These are phyloP conservation scores for Synanthedon tipuliformis DNA, from an alignment of 2,888 invertebrate genomes.

Conservation along the genomic window DNA sequence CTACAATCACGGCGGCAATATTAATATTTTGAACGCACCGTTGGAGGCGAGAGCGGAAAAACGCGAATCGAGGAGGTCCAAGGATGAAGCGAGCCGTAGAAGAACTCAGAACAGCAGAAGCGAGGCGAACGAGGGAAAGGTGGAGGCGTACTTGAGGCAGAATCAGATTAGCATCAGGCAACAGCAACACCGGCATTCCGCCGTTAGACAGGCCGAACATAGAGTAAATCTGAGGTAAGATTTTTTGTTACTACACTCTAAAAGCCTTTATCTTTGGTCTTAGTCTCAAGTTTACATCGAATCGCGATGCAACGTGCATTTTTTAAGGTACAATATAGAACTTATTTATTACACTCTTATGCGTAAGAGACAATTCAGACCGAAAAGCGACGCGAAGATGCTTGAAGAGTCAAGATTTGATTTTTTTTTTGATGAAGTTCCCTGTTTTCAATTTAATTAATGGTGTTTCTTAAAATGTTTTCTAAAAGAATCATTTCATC, in stretches of 20 bases:
- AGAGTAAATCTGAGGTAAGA: constrained; percentile 57
- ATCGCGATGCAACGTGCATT: too few relatives aligned
- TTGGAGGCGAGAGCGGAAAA: constrained; percentile 35
- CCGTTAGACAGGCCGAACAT: constrained; percentile 62
- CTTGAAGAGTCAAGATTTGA: too few relatives aligned
- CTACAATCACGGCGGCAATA: constrained; percentile 68
- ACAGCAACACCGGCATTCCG: constrained; percentile 58
- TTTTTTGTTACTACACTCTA: not conserved
- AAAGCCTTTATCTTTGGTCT: too few relatives aligned
- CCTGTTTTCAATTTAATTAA: too few relatives aligned
- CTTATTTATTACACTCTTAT: too few relatives aligned
- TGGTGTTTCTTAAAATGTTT: not conserved
- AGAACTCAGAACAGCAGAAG: constrained; percentile 30
- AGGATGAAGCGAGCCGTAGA: constrained; percentile 30
- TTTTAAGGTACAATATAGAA: too few relatives aligned
- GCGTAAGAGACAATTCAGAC: too few relatives aligned
- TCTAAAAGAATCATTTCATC: too few relatives aligned
- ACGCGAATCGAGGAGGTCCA: constrained; percentile 30
- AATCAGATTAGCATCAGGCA: constrained; percentile 62
- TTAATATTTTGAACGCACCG: constrained; percentile 32
- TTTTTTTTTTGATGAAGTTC: too few relatives aligned
- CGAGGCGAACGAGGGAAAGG: constrained; percentile 47
- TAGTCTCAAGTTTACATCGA: too few relatives aligned
- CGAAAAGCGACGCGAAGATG: too few relatives aligned
- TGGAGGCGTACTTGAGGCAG: constrained; percentile 61